These are phyloP conservation scores for Nesidiocoris tenuis DNA, from an alignment of 2,888 invertebrate genomes.

Conservation along the genomic window DNA sequence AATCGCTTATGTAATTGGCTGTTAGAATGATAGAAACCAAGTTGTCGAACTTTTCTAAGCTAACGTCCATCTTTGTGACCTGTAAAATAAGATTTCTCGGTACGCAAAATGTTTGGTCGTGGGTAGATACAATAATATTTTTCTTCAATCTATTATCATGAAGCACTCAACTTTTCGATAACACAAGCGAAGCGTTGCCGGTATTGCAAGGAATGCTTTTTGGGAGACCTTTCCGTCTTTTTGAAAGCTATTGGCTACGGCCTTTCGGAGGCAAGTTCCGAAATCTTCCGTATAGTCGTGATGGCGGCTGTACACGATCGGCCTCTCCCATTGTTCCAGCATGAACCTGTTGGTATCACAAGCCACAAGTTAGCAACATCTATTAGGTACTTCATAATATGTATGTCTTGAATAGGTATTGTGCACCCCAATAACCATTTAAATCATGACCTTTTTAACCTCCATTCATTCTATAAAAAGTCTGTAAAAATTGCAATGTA, in stretches of 20 bases:
- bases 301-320: neutral
- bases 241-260: slow-evolving; percentile 13
- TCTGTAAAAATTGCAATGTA: too few species aligned
- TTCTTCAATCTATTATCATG: too few species aligned
- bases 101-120: too few species aligned
- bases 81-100: too few species aligned
- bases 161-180: slow-evolving; percentile 7
- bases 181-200: slow-evolving; percentile 17
- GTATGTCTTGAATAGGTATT: too few species aligned
- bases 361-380: too few species aligned
- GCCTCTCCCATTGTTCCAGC: slow-evolving; percentile 12
- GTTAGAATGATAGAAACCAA: slow-evolving; percentile 35
- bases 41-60: slow-evolving; percentile 3
- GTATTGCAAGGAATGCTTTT: slow-evolving; percentile 8
- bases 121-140: too few species aligned
- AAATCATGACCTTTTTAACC: too few species aligned
- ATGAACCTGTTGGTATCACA: slow-evolving; percentile 31
- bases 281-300: slow-evolving; percentile 37
- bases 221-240: slow-evolving; percentile 29
- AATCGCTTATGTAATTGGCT: slow-evolving; percentile 35
- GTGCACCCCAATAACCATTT: too few species aligned
- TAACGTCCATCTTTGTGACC: slow-evolving; percentile 41
- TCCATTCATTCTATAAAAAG: too few species aligned
- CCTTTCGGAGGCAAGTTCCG: neutral
- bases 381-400: too few species aligned